Percentiles rank a stretch among this genome's conserved stretches.
These are phyloP conservation scores for Cylindroiulus punctatus DNA, from an alignment of 2,888 invertebrate genomes.

Conservation along the genomic window DNA sequence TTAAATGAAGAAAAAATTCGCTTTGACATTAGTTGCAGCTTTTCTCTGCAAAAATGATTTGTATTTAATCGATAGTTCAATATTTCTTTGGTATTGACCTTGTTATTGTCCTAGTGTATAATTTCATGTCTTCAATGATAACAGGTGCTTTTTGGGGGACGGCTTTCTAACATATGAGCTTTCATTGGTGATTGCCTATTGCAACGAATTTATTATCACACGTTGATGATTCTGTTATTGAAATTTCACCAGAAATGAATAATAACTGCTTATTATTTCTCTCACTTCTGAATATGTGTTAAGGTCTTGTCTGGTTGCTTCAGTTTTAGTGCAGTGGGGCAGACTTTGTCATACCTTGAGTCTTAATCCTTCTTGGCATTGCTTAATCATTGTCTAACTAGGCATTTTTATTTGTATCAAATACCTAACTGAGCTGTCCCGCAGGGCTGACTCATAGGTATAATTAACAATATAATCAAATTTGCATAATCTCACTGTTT, in stretches of 20 bases:
- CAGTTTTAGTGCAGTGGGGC: background rate
- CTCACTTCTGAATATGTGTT: background rate
- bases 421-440: background rate
- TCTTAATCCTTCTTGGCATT: background rate
- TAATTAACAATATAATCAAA: background rate
- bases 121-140: background rate
- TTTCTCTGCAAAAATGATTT: no score
- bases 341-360: background rate
- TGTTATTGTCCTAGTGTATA: background rate
- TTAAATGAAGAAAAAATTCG: no score
- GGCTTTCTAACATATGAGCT: background rate
- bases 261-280: background rate
- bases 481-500: background rate
- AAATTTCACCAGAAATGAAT: background rate
- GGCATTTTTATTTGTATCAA: background rate
- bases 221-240: background rate
- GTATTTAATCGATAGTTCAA: no score
- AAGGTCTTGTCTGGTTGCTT: conserved; percentile 35
- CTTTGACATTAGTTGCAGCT: no score
- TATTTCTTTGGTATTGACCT: background rate
- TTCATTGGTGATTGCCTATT: background rate
- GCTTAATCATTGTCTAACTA: conserved; percentile 17
- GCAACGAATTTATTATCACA: background rate
- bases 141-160: background rate
- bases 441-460: background rate